Conservation (phyloP, 2,797 vertebrate genomes). For the Sebastiscus tertius region DNA sequence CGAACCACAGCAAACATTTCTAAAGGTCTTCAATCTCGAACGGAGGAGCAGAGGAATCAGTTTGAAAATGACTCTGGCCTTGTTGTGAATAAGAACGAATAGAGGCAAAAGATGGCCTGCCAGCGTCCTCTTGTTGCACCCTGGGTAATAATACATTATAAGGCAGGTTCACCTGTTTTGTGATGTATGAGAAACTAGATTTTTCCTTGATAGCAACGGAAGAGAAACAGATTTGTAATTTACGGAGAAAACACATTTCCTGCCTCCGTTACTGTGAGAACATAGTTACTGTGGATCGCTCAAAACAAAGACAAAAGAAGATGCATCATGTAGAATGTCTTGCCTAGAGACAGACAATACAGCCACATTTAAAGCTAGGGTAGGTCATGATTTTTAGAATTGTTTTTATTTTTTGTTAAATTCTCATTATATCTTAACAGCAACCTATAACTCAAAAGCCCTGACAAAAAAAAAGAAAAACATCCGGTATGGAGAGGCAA, state of each 20-base stretch:
- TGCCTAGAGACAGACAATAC: background rate
- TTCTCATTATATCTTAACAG: no score
- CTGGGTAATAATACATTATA: background rate
- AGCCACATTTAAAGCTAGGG: background rate
- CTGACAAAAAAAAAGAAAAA: no score
- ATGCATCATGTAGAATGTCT: background rate
- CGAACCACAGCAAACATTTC: background rate
- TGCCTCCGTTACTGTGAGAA: background rate
- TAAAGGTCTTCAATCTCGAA: slow-evolving; percentile 6
- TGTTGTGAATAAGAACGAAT: background rate
- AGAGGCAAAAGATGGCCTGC: background rate
- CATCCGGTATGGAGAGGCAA: no score
- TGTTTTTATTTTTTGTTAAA: no score
- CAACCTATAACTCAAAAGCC: no score
- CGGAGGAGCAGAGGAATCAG: background rate
- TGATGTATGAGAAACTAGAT: background rate
- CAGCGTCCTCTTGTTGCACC: background rate
- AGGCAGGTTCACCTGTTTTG: background rate
- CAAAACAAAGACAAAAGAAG: background rate
- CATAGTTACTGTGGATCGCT: background rate
- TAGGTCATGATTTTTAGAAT: no score
- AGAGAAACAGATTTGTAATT: background rate
- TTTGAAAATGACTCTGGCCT: background rate
- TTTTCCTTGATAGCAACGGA: background rate
- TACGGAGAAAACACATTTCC: background rate